These are phyloP conservation scores for Eurosta solidaginis DNA, from an alignment of 1,140 invertebrate species.

Conservation along the genomic window DNA sequence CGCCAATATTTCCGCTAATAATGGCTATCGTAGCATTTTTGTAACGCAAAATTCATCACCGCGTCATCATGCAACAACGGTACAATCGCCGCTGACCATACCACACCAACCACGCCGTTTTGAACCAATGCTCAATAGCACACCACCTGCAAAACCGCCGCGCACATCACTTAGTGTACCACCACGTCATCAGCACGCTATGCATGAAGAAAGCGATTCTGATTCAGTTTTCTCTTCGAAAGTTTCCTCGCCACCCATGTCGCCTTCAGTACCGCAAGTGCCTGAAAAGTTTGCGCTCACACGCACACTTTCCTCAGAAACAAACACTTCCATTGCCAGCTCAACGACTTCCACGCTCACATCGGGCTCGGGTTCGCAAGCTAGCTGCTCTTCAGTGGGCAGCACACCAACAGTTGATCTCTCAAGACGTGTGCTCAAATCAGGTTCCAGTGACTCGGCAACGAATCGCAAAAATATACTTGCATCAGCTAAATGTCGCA, in stretches of 20 bases:
- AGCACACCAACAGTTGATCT: conserved; percentile 64
- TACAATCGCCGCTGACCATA: conserved; percentile 1
- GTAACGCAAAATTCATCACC: not conserved
- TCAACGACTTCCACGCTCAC: conserved; percentile 69
- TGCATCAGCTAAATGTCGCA: conserved; percentile 82
- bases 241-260: conserved; percentile 56
- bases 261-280: conserved; percentile 43
- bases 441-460: conserved; percentile 69
- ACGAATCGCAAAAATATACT: conserved; percentile 85
- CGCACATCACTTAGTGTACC: conserved; percentile 50
- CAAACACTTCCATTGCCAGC: conserved; percentile 66
- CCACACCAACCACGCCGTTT: conserved; percentile 43
- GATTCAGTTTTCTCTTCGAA: conserved; percentile 84
- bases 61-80: not conserved
- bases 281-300: conserved; percentile 62
- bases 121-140: conserved; percentile 44
- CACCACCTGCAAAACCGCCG: conserved; percentile 56
- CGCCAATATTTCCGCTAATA: conserved; percentile 26
- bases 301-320: conserved; percentile 67
- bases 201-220: conserved; percentile 78
- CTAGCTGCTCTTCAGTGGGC: conserved; percentile 69
- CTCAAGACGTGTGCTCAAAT: conserved; percentile 71
- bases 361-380: conserved; percentile 67
- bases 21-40: conserved; percentile 48
- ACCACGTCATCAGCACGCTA: conserved; percentile 39